Conservation (phyloP, 2,113 vertebrate species). For the Dasypus novemcinctus region DNA sequence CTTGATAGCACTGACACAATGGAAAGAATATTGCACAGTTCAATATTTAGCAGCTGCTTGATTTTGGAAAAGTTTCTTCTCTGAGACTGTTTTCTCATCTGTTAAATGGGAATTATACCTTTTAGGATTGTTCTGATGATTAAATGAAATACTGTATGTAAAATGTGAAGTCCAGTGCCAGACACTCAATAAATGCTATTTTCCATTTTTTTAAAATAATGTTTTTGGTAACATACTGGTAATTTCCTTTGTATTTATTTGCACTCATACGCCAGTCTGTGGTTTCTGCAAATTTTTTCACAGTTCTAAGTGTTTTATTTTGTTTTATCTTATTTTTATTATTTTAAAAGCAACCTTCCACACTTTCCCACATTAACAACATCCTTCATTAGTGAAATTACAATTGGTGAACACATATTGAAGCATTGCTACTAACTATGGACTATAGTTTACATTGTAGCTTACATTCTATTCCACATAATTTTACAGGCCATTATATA, state of each 20-base stretch:
- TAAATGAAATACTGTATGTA: background rate
- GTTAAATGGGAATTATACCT: too few relatives aligned
- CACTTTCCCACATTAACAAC: too few relatives aligned
- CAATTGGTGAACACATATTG: too few relatives aligned
- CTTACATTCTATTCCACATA: too few relatives aligned
- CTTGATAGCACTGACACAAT: background rate
- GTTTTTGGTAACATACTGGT: background rate
- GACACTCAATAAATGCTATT: background rate
- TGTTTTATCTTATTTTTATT: too few relatives aligned
- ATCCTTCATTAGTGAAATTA: too few relatives aligned
- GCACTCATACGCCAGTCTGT: background rate
- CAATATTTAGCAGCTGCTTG: background rate
- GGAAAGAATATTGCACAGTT: background rate
- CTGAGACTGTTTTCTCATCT: background rate
- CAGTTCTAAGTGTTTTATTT: too few relatives aligned
- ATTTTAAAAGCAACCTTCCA: too few relatives aligned
- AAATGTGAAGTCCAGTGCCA: background rate
- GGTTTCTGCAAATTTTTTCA: background rate
- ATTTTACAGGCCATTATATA: too few relatives aligned
- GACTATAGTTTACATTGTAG: too few relatives aligned
- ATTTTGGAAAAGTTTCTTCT: background rate
- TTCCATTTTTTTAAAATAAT: background rate
- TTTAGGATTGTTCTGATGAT: too few relatives aligned
- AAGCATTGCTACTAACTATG: too few relatives aligned
- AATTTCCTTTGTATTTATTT: background rate